Conservation (phyloP, 2,888 invertebrate species). For the Pseudococcus longispinus region DNA sequence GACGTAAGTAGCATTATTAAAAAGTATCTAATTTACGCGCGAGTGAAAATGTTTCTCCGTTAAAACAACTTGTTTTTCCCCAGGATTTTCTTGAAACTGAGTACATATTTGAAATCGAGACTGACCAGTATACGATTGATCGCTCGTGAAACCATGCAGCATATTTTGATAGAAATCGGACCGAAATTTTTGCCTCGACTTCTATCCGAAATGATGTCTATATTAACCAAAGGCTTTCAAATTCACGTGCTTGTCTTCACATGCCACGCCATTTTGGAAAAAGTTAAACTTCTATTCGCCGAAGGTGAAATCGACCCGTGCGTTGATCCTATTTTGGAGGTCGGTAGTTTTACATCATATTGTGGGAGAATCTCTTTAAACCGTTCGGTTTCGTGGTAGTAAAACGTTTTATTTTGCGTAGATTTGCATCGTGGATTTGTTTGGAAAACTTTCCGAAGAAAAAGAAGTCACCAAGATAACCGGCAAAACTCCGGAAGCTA, state of each 20-base stretch:
- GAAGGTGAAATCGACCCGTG: conserved; percentile 81
- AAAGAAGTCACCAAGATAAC: conserved; percentile 87
- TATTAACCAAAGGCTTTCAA: conserved; percentile 89
- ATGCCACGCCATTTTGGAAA: conserved; percentile 80
- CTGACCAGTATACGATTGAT: conserved; percentile 83
- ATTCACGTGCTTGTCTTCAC: conserved; percentile 92
- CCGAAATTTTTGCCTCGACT: conserved; percentile 79
- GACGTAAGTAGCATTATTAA: conserved; percentile 68
- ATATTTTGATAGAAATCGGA: conserved; percentile 86
- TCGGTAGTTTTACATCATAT: conserved; percentile 61
- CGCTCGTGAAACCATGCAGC: conserved; percentile 89
- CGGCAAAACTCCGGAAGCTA: conserved; percentile 81
- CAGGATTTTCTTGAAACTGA: conserved; percentile 85
- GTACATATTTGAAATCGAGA: conserved; percentile 88
- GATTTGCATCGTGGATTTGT: conserved; percentile 86
- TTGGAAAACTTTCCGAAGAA: conserved; percentile 86
- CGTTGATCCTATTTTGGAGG: conserved; percentile 77
- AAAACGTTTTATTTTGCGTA: conserved; percentile 60
- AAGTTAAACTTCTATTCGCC: conserved; percentile 74
- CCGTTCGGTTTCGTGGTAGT: not conserved
- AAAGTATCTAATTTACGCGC: not conserved
- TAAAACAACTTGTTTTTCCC: not conserved
- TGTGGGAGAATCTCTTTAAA: not conserved
- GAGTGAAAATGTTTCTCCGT: no score
- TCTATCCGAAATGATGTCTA: conserved; percentile 78